phyloP scores from a whole-genome alignment of 1,140 invertebrate genomes.

The Nasonia vitripennis region DNA sequence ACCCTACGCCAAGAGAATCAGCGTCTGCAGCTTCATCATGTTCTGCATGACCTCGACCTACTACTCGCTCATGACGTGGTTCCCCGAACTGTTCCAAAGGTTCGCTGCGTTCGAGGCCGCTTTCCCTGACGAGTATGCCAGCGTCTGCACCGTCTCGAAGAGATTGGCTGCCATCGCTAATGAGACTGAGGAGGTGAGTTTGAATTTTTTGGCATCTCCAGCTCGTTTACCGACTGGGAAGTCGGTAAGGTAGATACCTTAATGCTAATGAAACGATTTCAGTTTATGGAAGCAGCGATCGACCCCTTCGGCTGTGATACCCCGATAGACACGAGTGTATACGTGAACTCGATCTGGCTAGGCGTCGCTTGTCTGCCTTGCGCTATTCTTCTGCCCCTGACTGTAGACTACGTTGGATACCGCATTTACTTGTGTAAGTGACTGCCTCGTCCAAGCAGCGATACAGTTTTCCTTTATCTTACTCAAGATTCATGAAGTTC shows the following conservation, averaged over 20 bases:
- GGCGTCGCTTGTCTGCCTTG: conserved; percentile 69
- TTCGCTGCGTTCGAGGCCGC: conserved; percentile 65
- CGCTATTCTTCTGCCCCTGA: conserved; percentile 67
- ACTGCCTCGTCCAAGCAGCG: not conserved
- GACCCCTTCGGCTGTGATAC: conserved; percentile 57
- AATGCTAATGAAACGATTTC: not conserved
- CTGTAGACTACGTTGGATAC: conserved; percentile 68
- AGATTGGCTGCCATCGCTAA: not conserved
- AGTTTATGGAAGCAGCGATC: not conserved
- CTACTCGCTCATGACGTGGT: conserved; percentile 75
- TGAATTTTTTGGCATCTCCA: no score
- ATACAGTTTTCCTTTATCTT: not conserved
- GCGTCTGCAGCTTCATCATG: conserved; percentile 56
- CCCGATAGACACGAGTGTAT: conserved; percentile 65
- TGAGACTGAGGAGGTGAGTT: not conserved
- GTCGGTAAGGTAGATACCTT: not conserved
- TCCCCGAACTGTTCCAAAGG: conserved; percentile 74
- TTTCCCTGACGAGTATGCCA: conserved; percentile 63
- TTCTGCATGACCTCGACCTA: conserved; percentile 66
- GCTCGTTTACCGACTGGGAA: not conserved
- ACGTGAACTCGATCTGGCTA: conserved; percentile 66
- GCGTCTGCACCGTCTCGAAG: conserved; percentile 67
- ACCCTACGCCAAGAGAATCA: conserved; percentile 59
- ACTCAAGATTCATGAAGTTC: not conserved
- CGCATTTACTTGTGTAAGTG: conserved; percentile 67